Evolutionary conservation across 2,888 invertebrate species (phyloP).

Genomic region (Scaptomyza reducta): DNA sequence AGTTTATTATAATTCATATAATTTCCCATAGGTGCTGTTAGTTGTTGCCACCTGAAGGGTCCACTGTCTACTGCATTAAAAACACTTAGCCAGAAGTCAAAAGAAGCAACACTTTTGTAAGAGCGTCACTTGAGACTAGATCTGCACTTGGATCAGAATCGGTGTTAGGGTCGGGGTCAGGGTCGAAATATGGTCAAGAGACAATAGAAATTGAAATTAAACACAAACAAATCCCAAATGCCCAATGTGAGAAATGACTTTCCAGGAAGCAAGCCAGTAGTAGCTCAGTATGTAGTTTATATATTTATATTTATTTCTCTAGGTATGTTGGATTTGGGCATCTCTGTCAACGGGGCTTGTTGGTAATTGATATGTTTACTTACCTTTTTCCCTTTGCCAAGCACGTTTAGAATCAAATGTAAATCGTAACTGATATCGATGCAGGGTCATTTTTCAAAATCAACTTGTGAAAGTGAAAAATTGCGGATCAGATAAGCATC

Average conservation of each 20-base stretch:
- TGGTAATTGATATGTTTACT: slow-evolving; percentile 79
- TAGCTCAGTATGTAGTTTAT: slow-evolving; percentile 15
- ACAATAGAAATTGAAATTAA: slow-evolving; percentile 80
- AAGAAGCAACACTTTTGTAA: slow-evolving; percentile 70
- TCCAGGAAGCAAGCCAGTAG: slow-evolving; percentile 62
- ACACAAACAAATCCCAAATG: slow-evolving; percentile 74
- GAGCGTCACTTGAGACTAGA: slow-evolving; percentile 60
- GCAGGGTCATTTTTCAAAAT: slow-evolving; percentile 71
- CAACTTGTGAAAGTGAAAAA: slow-evolving; percentile 75
- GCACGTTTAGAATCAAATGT: slow-evolving; percentile 64
- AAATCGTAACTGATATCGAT: slow-evolving; percentile 73
- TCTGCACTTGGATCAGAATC: slow-evolving; percentile 5
- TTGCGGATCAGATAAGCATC: slow-evolving; percentile 68
- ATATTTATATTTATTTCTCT: background rate
- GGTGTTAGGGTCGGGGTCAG: background rate
- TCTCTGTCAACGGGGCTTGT: slow-evolving; percentile 68
- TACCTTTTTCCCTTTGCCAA: slow-evolving; percentile 50
- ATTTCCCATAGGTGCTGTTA: slow-evolving; percentile 79
- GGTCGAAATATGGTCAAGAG: slow-evolving; percentile 18
- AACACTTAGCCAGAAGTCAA: slow-evolving; percentile 73
- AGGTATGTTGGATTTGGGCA: slow-evolving; percentile 21
- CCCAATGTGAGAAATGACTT: slow-evolving; percentile 73
- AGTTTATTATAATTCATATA: slow-evolving; percentile 72
- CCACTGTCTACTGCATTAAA: slow-evolving; percentile 36
- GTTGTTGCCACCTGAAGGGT: slow-evolving; percentile 66